These are phyloP conservation scores for Neodiprion fabricii DNA, from an alignment of 1,140 invertebrate genomes.

Conservation along the genomic window DNA sequence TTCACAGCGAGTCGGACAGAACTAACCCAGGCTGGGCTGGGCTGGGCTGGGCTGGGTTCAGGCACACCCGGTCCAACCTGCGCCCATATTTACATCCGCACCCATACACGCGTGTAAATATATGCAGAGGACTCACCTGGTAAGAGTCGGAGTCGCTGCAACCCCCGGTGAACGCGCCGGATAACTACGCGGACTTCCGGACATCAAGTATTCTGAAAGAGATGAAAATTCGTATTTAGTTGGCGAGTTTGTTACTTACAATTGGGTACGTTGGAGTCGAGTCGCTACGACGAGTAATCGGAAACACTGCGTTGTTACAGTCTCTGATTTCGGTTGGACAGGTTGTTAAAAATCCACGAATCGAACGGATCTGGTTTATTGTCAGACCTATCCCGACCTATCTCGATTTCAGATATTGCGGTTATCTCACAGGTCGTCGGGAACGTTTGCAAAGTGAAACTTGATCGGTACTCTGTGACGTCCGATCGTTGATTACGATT, in stretches of 20 bases:
- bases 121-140: slow-evolving; percentile 42
- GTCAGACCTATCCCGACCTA: too few species aligned
- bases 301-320: not conserved
- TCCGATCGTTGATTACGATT: too few species aligned
- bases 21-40: not conserved
- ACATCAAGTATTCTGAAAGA: slow-evolving; percentile 64
- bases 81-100: too few species aligned
- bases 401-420: too few species aligned
- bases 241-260: too few species aligned
- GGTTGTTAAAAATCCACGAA: not conserved
- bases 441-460: too few species aligned
- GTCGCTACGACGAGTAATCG: not conserved
- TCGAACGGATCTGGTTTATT: not conserved
- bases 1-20: not conserved
- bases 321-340: not conserved
- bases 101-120: not conserved
- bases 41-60: not conserved
- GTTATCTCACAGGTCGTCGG: too few species aligned
- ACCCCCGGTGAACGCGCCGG: slow-evolving; percentile 58
- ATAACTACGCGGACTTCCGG: slow-evolving; percentile 59
- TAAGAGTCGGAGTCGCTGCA: slow-evolving; percentile 47
- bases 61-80: not conserved
- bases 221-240: slow-evolving; percentile 17
- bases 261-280: not conserved
- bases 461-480: too few species aligned